Conservation (phyloP, 2,797 vertebrate genomes). For the Argentina silus region DNA sequence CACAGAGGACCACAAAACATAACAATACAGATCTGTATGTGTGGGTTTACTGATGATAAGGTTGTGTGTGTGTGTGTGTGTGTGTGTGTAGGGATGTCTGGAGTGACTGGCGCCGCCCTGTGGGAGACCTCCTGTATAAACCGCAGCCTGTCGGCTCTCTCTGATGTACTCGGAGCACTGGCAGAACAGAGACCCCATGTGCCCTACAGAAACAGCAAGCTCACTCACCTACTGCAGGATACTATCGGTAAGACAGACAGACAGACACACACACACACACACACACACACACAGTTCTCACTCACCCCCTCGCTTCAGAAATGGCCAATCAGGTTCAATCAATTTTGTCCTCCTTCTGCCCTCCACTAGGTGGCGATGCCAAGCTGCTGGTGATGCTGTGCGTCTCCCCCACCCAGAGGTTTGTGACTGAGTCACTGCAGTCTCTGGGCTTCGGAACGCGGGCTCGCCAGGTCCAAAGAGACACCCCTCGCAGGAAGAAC, state of each 20-base stretch:
- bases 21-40: no score
- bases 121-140: slow-evolving; percentile 87
- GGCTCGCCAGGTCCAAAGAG: slow-evolving; percentile 80
- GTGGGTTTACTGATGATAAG: no score
- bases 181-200: slow-evolving; percentile 80
- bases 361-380: slow-evolving; percentile 81
- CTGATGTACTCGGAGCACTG: slow-evolving; percentile 84
- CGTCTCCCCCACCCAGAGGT: slow-evolving; percentile 81
- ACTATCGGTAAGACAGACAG: slow-evolving; percentile 73
- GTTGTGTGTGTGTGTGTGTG: slow-evolving; percentile 15
- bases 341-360: not conserved
- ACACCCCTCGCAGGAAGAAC: slow-evolving; percentile 67
- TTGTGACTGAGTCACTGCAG: slow-evolving; percentile 82
- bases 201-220: slow-evolving; percentile 87
- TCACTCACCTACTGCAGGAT: slow-evolving; percentile 86
- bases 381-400: slow-evolving; percentile 87
- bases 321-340: slow-evolving; percentile 7
- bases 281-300: not conserved
- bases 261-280: not conserved
- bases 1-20: no score
- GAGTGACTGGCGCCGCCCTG: slow-evolving; percentile 77
- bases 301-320: not conserved
- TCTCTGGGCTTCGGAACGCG: slow-evolving; percentile 80
- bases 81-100: slow-evolving; percentile 77
- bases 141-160: slow-evolving; percentile 85